Evolutionary conservation across 2,113 vertebrate genomes (phyloP).

Genomic region (Sitta europaea): DNA sequence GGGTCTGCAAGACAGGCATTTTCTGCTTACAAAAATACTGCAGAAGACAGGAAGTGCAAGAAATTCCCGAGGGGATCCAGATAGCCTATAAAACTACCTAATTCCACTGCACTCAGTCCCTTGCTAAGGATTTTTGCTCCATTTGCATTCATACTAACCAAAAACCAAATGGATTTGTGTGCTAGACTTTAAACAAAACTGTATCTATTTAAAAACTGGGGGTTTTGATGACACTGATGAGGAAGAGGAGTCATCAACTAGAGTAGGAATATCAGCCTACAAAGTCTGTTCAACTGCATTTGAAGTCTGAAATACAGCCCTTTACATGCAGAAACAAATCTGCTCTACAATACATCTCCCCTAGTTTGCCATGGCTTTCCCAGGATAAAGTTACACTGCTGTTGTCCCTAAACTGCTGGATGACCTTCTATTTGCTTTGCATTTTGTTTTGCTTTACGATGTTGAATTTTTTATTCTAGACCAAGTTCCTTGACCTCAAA

Average conservation of each 20-base stretch:
- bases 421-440: background rate
- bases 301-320: background rate
- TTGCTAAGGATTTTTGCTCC: background rate
- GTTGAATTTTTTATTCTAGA: background rate
- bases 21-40: background rate
- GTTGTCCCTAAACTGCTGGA: background rate
- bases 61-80: background rate
- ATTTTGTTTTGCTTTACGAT: background rate
- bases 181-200: background rate
- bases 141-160: background rate
- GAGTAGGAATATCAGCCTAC: background rate
- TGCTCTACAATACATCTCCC: background rate
- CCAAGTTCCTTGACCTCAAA: background rate
- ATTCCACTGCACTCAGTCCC: background rate
- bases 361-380: background rate
- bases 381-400: background rate
- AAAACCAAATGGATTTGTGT: background rate
- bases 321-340: background rate
- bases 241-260: background rate
- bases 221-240: background rate
- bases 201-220: background rate
- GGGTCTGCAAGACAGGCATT: accelerated
- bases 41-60: background rate
- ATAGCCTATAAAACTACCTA: background rate
- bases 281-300: background rate